Conservation (phyloP, 2,888 invertebrate species). For the Margaritifera margaritifera region DNA sequence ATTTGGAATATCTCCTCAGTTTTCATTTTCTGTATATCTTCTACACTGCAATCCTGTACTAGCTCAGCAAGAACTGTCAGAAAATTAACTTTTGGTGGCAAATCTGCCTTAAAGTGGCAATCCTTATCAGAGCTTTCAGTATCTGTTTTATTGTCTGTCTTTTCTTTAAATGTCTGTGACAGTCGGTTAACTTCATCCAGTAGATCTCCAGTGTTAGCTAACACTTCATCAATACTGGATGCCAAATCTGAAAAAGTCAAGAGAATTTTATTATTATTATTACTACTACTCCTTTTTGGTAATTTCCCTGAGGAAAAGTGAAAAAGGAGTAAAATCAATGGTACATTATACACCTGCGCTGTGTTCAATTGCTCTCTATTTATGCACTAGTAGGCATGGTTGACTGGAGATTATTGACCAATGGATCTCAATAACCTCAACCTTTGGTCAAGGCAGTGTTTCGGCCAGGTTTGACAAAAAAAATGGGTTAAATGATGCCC, state of each 20-base stretch:
- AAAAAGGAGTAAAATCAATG: no score
- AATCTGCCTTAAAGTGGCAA: background rate
- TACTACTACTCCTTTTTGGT: no score
- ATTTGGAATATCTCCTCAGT: constrained; percentile 33
- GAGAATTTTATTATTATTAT: background rate
- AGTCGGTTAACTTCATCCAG: constrained; percentile 26
- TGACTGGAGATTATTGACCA: no score
- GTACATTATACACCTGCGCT: no score
- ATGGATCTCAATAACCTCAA: no score
- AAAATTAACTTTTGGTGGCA: constrained; percentile 3
- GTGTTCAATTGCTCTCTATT: no score
- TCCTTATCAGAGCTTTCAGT: constrained; percentile 3
- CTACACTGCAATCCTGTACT: constrained; percentile 9
- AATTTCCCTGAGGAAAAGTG: no score
- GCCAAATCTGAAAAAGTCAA: constrained; percentile 9
- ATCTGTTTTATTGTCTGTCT: constrained; percentile 5
- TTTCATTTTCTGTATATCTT: constrained; percentile 20
- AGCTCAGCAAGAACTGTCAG: constrained; percentile 16
- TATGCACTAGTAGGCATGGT: no score
- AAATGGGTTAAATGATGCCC: no score
- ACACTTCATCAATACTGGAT: constrained; percentile 23
- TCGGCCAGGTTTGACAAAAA: no score
- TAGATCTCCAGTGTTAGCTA: constrained; percentile 24
- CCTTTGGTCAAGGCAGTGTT: no score
- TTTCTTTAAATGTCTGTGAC: constrained; percentile 13